Conservation (phyloP, 2,113 vertebrate species). For the Piprites chloris region DNA sequence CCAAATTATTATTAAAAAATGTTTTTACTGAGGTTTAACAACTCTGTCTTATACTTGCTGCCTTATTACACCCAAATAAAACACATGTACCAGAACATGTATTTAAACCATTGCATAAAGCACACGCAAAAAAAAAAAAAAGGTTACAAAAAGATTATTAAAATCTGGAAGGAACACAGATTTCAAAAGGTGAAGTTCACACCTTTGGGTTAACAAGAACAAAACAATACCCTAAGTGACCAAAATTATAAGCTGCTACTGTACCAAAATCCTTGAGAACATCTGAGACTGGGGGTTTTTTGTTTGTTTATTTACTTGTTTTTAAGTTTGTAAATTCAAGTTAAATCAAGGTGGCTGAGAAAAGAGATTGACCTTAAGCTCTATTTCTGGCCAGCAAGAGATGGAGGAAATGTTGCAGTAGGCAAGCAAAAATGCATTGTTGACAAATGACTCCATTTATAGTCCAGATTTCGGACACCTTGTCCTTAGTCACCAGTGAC, state of each 20-base stretch:
- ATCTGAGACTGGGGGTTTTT: not conserved
- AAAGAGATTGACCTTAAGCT: slow-evolving; percentile 53
- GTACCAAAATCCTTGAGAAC: not conserved
- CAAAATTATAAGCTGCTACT: not conserved
- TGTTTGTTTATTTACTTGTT: not conserved
- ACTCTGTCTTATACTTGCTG: slow-evolving; percentile 59
- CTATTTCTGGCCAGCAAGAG: slow-evolving; percentile 16
- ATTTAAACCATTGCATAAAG: slow-evolving; percentile 67
- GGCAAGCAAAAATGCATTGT: slow-evolving; percentile 56
- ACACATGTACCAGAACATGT: slow-evolving; percentile 1
- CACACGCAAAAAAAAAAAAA: not conserved
- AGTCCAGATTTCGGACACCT: slow-evolving; percentile 70
- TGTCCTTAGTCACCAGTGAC: slow-evolving; percentile 74
- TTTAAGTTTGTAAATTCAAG: not conserved
- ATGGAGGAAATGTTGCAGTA: slow-evolving; percentile 37
- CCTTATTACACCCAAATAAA: slow-evolving; percentile 71
- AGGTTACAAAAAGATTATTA: slow-evolving; percentile 60
- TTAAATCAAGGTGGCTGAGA: not conserved
- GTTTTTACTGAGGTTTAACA: slow-evolving; percentile 73
- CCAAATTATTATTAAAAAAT: slow-evolving; percentile 74
- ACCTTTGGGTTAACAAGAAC: slow-evolving; percentile 33
- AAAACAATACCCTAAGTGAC: not conserved
- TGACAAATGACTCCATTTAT: slow-evolving; percentile 73
- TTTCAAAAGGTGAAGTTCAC: slow-evolving; percentile 46
- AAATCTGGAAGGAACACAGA: slow-evolving; percentile 40